Percentiles rank a stretch among this genome's conserved stretches.
Conservation (phyloP, 1,140 invertebrate genomes). For the Drosophila rhopaloa region DNA sequence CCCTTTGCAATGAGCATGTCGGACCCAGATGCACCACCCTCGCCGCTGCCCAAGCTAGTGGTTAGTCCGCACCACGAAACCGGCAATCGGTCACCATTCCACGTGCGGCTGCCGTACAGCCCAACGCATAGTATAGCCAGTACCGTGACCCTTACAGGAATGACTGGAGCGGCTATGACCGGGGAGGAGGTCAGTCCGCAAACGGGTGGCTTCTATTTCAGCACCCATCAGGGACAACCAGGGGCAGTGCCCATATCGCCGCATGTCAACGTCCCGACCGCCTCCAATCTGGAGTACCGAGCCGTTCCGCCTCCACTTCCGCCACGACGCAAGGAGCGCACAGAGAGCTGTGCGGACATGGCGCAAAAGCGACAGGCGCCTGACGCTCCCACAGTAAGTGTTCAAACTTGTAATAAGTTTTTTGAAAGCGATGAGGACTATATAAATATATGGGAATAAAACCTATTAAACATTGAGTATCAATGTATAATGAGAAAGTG, state of each 20-base stretch:
- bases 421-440: no score
- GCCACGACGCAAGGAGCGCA: conserved; percentile 78
- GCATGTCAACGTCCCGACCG: conserved; percentile 83
- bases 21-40: conserved; percentile 55
- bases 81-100: conserved; percentile 80
- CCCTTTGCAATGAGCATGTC: conserved; percentile 31
- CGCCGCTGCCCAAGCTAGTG: conserved; percentile 70
- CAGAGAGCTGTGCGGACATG: conserved; percentile 76
- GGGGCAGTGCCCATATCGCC: conserved; percentile 81
- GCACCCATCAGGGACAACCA: conserved; percentile 42
- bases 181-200: conserved; percentile 65
- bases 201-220: conserved; percentile 63
- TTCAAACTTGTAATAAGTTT: no score
- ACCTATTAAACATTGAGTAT: no score
- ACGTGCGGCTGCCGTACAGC: conserved; percentile 69
- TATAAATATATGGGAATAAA: no score
- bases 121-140: conserved; percentile 72
- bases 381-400: conserved; percentile 81
- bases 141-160: conserved; percentile 58
- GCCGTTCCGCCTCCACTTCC: conserved; percentile 80
- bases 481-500: no score
- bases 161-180: neutral
- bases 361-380: conserved; percentile 83
- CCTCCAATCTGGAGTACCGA: conserved; percentile 68
- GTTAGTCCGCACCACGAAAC: conserved; percentile 74